Conservation (phyloP, 2,888 invertebrate genomes). For the Perizoma affinitatum region DNA sequence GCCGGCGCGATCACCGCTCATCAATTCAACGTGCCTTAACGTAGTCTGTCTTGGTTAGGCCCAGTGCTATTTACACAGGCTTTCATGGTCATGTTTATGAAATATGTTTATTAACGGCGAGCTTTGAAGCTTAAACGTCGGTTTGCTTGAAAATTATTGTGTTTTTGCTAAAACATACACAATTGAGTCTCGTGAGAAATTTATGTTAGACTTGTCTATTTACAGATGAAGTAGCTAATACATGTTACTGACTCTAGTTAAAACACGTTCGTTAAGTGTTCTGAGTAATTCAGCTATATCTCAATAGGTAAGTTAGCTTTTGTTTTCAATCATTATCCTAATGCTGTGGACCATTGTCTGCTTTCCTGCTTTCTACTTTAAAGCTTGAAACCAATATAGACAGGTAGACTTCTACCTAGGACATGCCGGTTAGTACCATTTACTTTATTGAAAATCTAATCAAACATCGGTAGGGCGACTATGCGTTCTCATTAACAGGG, state of each 20-base stretch:
- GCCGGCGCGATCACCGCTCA: background rate
- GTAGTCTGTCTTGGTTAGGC: slow-evolving; percentile 15
- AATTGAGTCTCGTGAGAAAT: background rate
- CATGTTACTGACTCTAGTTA: no score
- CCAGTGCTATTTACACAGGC: slow-evolving; percentile 2
- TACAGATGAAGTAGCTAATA: background rate
- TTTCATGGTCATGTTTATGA: slow-evolving; percentile 10
- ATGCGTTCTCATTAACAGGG: slow-evolving; percentile 24
- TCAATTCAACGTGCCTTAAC: slow-evolving; percentile 16
- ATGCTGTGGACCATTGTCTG: no score
- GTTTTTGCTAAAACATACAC: background rate
- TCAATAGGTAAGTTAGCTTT: no score
- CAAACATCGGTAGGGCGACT: slow-evolving; percentile 21
- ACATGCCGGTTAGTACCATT: no score
- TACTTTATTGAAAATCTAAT: background rate
- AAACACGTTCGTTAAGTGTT: no score
- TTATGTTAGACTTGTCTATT: background rate
- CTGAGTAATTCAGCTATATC: no score
- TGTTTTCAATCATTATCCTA: no score
- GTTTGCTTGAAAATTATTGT: slow-evolving; percentile 9
- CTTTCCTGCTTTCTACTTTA: no score
- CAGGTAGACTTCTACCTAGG: no score
- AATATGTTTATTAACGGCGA: slow-evolving; percentile 3
- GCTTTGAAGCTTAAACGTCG: slow-evolving; percentile 7
- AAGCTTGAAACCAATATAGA: no score